Base-by-base conservation (phyloP, 2,888 invertebrate genomes). In the Cerastis rubricosa region DNA sequence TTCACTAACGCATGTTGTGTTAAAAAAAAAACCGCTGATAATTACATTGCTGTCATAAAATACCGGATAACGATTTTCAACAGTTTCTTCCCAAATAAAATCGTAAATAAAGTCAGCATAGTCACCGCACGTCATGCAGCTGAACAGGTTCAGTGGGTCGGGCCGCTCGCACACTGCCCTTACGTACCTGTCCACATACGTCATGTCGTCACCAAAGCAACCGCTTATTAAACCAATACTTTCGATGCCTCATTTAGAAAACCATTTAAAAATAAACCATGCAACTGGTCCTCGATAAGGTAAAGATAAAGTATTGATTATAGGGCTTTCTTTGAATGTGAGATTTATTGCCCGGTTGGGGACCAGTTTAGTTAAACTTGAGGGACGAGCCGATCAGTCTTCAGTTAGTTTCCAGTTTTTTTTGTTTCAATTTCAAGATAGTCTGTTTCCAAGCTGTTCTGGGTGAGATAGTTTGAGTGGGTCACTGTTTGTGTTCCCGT, bases 71-170 rank as follows among this genome's bases (percentile, higher is more conserved):
- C 6, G 1, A 17, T 54, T 40, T 29, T n/a, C n/a, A 57, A 54
- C 12, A 2, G 73, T 73, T 49, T 35, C 35, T 22, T 59, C 2
- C 57, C 17, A 64, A 47, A 47, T 14, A 54, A 86, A 85, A 74
- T 63, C 76, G 84, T 90, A 82, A 63, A 69, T 63, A 59, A 86
- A 87, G 75, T 65, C 76, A 59, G 17, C 59, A 84, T 91, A 83
- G 94, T 90, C 90, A 89, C 93, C 89, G 75, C 84, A 89, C 83
- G 84, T 86, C 89, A 89, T 87, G 91, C 90, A 86, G 89, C 78
- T 74, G 85, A 91, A 93, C 95, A 94, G 94, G 95, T 95, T 94
- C 93, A 93, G 90, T 93, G 88, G 93, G 94, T 92, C 93, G 92
- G 90, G 89, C 92, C 93, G 90, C 81, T 81, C 86, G 82, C 85